Conservation (phyloP, 1,140 invertebrate genomes). For the Ctenoplectra terminalis region DNA sequence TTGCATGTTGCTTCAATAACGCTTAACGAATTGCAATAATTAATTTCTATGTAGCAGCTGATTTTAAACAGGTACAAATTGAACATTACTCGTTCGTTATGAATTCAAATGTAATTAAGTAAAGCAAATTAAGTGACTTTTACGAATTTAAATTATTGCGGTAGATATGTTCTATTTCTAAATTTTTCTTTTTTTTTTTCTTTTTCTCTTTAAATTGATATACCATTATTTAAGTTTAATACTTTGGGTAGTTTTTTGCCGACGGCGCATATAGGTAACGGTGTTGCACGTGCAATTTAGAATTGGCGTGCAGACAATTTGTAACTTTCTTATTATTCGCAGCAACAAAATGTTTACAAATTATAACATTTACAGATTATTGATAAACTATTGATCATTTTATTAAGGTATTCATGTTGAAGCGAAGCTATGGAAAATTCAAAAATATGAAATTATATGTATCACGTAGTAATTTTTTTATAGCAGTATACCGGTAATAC, state of each 20-base stretch:
- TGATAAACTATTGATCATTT: neutral
- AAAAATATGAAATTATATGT: neutral
- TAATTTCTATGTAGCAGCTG: constrained; percentile 6
- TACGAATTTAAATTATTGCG: neutral
- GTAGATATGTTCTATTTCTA: neutral
- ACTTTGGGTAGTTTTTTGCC: neutral
- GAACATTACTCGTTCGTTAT: neutral
- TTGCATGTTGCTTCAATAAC: neutral
- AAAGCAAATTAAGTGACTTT: neutral
- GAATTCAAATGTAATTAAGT: constrained; percentile 5
- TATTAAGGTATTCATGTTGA: neutral
- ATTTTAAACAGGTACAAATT: neutral
- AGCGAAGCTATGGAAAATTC: neutral
- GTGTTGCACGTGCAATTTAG: constrained; percentile 15
- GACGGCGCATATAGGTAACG: neutral
- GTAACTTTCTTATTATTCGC: neutral
- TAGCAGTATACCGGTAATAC: neutral
- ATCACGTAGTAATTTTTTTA: neutral
- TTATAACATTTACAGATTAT: neutral
- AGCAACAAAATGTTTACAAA: neutral
- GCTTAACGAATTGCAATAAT: neutral
- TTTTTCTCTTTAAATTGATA: no score
- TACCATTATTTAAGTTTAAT: neutral
- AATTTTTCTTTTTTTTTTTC: neutral
- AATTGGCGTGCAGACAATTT: neutral